These are phyloP conservation scores for Melikaiella ostensackeni DNA, from an alignment of 2,888 invertebrate genomes.

Conservation along the genomic window DNA sequence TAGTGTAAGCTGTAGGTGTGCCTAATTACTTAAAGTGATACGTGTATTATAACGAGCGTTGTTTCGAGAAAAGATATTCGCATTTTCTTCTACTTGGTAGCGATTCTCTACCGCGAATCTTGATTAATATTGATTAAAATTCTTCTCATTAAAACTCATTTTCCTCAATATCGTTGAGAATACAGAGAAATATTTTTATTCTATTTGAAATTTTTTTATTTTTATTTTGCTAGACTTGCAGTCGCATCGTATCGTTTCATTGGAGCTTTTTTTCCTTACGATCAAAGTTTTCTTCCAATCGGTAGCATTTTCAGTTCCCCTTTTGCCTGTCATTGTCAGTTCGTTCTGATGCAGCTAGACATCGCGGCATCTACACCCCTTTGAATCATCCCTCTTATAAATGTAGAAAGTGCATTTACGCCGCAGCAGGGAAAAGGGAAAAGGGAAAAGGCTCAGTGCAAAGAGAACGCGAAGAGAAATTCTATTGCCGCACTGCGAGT, in stretches of 20 bases:
- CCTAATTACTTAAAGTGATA: too few relatives aligned
- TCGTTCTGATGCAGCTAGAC: constrained; percentile 23
- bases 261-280: background rate
- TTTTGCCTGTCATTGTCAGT: constrained; percentile 20
- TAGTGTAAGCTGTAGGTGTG: too few relatives aligned
- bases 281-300: constrained; percentile 8
- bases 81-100: too few relatives aligned
- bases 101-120: too few relatives aligned
- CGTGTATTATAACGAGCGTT: too few relatives aligned
- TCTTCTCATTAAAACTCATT: too few relatives aligned
- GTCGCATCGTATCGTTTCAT: constrained; percentile 9
- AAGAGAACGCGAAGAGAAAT: constrained; percentile 17
- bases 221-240: background rate
- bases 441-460: constrained; percentile 23
- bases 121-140: too few relatives aligned
- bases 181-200: background rate
- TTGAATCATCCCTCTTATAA: constrained; percentile 22
- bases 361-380: constrained; percentile 17
- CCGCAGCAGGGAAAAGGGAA: background rate
- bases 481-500: constrained; percentile 15
- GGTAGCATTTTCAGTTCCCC: constrained; percentile 6
- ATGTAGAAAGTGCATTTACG: constrained; percentile 38
- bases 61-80: too few relatives aligned
- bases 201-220: background rate
- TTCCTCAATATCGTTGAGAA: background rate